phyloP scores from a whole-genome alignment of 2,888 invertebrate species.

The Lithophane socia region DNA sequence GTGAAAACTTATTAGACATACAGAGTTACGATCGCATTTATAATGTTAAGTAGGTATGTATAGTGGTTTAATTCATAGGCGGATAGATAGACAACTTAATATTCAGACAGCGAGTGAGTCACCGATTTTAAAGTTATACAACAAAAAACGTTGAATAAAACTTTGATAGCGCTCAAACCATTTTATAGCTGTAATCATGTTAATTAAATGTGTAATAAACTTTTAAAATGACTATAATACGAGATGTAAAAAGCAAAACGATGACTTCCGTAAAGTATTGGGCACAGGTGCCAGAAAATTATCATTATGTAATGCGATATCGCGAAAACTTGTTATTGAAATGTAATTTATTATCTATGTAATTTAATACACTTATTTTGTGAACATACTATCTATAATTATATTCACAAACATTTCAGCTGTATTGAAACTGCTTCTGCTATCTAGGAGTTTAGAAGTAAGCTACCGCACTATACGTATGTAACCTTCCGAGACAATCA shows the following conservation, averaged over 20 bases:
- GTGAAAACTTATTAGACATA: too few species aligned
- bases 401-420: not conserved
- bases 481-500: too few species aligned
- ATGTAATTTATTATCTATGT: conserved; percentile 13
- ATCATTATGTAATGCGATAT: conserved; percentile 51
- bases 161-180: conserved; percentile 36
- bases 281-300: conserved; percentile 68
- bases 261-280: conserved; percentile 59
- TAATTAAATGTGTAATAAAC: conserved; percentile 25
- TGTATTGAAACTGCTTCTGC: not conserved
- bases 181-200: conserved; percentile 39
- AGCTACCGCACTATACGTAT: too few species aligned
- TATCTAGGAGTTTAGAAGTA: not conserved
- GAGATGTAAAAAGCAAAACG: conserved; percentile 36
- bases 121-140: conserved; percentile 5
- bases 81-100: conserved; percentile 7
- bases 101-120: conserved; percentile 22
- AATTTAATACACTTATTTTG: conserved; percentile 32
- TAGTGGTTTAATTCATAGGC: not conserved
- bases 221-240: conserved; percentile 20
- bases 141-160: conserved; percentile 34
- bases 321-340: conserved; percentile 60
- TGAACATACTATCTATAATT: not conserved
- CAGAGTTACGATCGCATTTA: too few species aligned
- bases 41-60: not conserved